These are phyloP conservation scores for Grantiella picta DNA, from an alignment of 2,113 vertebrate genomes.

Conservation along the genomic window DNA sequence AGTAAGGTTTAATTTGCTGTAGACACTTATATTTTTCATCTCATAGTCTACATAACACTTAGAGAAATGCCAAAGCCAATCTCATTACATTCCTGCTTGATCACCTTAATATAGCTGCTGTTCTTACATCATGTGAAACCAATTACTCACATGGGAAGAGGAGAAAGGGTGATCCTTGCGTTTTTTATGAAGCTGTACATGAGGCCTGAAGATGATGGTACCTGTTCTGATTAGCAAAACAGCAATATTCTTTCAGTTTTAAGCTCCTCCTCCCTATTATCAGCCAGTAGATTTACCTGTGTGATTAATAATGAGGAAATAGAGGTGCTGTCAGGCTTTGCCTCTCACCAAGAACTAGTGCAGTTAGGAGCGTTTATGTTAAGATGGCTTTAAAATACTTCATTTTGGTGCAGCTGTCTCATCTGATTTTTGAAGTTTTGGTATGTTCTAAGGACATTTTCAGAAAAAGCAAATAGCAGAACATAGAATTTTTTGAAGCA, in stretches of 20 bases:
- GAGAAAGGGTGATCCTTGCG: neutral
- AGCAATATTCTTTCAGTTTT: neutral
- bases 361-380: neutral
- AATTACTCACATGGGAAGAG: neutral
- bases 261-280: neutral
- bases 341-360: neutral
- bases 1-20: neutral
- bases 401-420: neutral
- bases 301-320: neutral
- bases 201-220: neutral
- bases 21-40: neutral
- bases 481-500: neutral
- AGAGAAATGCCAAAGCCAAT: neutral
- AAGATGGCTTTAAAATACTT: neutral
- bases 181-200: neutral
- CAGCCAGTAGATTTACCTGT: neutral
- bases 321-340: neutral
- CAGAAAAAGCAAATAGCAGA: neutral
- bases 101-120: neutral
- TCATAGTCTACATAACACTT: accelerated
- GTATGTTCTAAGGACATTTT: neutral
- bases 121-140: neutral
- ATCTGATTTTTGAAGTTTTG: neutral
- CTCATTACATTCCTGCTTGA: neutral
- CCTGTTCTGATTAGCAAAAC: neutral